phyloP scores from a whole-genome alignment of 2,797 vertebrate genomes.

The Carapus acus region DNA sequence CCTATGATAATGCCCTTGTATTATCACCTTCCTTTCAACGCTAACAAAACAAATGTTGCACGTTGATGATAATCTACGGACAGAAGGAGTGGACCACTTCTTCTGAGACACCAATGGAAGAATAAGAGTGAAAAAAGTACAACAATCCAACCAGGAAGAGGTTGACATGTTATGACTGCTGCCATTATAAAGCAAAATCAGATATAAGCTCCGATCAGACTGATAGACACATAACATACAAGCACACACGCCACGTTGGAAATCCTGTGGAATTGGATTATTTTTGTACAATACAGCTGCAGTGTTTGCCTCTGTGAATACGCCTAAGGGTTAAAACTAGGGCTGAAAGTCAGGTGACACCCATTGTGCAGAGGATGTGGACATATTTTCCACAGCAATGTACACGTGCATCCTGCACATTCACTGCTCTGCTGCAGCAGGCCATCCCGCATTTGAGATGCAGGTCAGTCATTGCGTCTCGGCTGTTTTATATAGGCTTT shows the following conservation, averaged over 20 bases:
- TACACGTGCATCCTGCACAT: slow-evolving; percentile 21
- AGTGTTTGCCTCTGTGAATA: slow-evolving; percentile 25
- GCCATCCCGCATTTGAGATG: slow-evolving; percentile 41
- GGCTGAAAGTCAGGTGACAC: slow-evolving; percentile 29
- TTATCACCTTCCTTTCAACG: slow-evolving; percentile 67
- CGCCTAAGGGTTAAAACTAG: slow-evolving; percentile 26
- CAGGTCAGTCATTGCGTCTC: slow-evolving; percentile 58
- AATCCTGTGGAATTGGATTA: slow-evolving; percentile 25
- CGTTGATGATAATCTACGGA: slow-evolving; percentile 70
- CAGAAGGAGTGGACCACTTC: slow-evolving; percentile 47
- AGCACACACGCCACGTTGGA: slow-evolving; percentile 47
- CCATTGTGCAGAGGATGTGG: slow-evolving; percentile 16
- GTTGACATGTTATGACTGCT: slow-evolving; percentile 79
- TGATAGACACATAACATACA: slow-evolving; percentile 56
- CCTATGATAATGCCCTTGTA: slow-evolving; percentile 44
- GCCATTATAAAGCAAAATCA: slow-evolving; percentile 70
- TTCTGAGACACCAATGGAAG: slow-evolving; percentile 38
- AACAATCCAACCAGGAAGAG: slow-evolving; percentile 70
- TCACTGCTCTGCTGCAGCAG: slow-evolving; percentile 33
- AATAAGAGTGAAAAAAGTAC: slow-evolving; percentile 62
- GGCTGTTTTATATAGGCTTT: slow-evolving; percentile 62
- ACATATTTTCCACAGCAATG: slow-evolving; percentile 29
- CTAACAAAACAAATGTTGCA: slow-evolving; percentile 62
- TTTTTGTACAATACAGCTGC: slow-evolving; percentile 39
- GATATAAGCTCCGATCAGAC: slow-evolving; percentile 64